Evolutionary conservation across 2,113 vertebrate genomes (phyloP).

Genomic region (Indri indri): DNA sequence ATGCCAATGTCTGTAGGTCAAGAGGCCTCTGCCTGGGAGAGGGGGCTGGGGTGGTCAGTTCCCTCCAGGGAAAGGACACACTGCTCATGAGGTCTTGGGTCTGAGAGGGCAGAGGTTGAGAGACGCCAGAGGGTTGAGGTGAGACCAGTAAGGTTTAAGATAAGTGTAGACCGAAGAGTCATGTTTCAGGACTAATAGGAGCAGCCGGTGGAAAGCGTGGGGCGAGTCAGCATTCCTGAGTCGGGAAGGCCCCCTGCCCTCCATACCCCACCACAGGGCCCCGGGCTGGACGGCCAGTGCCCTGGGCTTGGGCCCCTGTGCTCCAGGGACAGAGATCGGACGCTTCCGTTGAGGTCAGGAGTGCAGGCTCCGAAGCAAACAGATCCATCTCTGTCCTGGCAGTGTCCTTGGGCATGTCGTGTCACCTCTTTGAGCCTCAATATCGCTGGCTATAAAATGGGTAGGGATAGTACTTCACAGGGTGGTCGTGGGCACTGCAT

Average conservation of each 20-base stretch:
- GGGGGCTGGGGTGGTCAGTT: no score
- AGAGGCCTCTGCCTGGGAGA: not conserved
- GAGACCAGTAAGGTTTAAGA: not conserved
- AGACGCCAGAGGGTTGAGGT: not conserved
- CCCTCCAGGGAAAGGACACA: not conserved
- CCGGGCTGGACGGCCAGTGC: not conserved
- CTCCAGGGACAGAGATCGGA: not conserved
- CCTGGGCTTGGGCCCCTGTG: not conserved
- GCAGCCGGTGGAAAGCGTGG: accelerated
- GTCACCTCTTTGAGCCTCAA: not conserved
- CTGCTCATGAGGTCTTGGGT: not conserved
- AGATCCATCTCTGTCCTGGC: not conserved
- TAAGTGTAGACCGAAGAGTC: not conserved
- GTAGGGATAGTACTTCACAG: not conserved
- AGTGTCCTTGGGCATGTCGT: not conserved
- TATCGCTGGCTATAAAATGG: not conserved
- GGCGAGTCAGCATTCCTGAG: not conserved
- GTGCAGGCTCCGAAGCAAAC: not conserved
- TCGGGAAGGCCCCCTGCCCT: not conserved
- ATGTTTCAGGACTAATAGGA: not conserved
- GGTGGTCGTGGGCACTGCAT: not conserved
- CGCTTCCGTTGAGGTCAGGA: not conserved
- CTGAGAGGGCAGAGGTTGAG: not conserved
- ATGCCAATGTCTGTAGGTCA: not conserved
- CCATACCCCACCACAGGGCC: not conserved